Conservation (phyloP, 2,797 vertebrate genomes). For the Glyptemys insculpta region DNA sequence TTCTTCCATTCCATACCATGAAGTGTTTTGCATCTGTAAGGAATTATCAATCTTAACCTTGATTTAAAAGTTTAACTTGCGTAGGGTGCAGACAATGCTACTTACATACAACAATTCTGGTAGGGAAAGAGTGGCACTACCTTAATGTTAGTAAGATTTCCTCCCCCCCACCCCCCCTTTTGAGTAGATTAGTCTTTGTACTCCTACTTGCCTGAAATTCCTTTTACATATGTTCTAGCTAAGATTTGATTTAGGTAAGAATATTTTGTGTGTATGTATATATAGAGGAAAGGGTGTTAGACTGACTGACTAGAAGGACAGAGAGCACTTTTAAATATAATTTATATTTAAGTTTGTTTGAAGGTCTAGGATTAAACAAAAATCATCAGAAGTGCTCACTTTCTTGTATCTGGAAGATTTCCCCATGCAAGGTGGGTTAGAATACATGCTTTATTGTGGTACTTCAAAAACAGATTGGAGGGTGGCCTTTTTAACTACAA, state of each 20-base stretch:
- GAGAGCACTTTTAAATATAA: not conserved
- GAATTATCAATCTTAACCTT: not conserved
- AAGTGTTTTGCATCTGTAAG: not conserved
- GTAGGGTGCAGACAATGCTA: not conserved
- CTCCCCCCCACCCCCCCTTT: fast-evolving
- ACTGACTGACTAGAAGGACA: not conserved
- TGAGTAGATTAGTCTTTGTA: not conserved
- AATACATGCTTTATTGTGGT: not conserved
- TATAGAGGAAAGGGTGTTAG: not conserved
- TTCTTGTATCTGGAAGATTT: not conserved
- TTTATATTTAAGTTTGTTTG: not conserved
- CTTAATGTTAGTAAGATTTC: not conserved
- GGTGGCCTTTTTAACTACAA: not conserved
- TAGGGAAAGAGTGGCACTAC: not conserved
- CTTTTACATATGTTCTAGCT: not conserved
- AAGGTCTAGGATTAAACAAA: not conserved
- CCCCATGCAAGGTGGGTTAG: not conserved
- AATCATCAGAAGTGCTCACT: not conserved
- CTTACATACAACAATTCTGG: fast-evolving
- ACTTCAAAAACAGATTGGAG: not conserved
- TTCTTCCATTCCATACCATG: not conserved
- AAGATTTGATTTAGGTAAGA: not conserved
- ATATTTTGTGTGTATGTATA: not conserved
- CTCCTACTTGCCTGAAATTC: not conserved
- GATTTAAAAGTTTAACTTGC: not conserved